A percentile compares a stretch with the other conserved stretches of the same genome.
phyloP scores from a whole-genome alignment of 2,113 vertebrate genomes.

The Daboia siamensis region DNA sequence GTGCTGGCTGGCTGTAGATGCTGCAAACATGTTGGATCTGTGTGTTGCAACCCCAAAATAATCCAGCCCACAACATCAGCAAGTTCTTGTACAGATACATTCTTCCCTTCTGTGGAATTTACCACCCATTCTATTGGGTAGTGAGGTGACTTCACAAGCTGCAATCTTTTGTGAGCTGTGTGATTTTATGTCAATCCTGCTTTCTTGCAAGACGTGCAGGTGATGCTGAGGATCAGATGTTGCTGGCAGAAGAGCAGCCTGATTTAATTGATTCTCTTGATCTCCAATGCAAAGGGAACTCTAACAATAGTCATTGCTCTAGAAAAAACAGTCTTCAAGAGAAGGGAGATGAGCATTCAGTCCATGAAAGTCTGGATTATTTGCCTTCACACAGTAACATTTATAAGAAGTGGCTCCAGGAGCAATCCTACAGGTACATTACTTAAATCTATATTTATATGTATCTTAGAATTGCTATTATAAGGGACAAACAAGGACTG shows the following conservation, averaged over 20 bases:
- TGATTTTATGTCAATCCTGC: conserved; percentile 18
- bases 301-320: conserved; percentile 3
- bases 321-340: background rate
- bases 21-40: background rate
- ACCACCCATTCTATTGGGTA: background rate
- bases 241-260: conserved; percentile 26
- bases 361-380: conserved; percentile 51
- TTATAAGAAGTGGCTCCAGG: conserved; percentile 50
- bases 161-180: background rate
- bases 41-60: background rate
- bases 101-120: accelerated
- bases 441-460: background rate
- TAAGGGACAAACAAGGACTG: background rate
- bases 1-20: conserved; percentile 10
- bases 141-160: background rate
- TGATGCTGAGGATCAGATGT: conserved; percentile 32
- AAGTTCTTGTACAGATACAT: background rate
- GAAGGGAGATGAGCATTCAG: conserved; percentile 20
- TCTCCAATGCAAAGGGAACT: background rate
- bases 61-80: conserved; percentile 24
- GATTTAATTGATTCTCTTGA: conserved; percentile 35
- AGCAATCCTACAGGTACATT: conserved; percentile 38
- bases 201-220: background rate
- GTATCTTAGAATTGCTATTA: background rate
- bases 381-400: conserved; percentile 52